A percentile compares a stretch with the other conserved stretches of the same genome.
Evolutionary conservation across 1,140 invertebrate species (phyloP).

Genomic region (Drosophila persimilis): DNA sequence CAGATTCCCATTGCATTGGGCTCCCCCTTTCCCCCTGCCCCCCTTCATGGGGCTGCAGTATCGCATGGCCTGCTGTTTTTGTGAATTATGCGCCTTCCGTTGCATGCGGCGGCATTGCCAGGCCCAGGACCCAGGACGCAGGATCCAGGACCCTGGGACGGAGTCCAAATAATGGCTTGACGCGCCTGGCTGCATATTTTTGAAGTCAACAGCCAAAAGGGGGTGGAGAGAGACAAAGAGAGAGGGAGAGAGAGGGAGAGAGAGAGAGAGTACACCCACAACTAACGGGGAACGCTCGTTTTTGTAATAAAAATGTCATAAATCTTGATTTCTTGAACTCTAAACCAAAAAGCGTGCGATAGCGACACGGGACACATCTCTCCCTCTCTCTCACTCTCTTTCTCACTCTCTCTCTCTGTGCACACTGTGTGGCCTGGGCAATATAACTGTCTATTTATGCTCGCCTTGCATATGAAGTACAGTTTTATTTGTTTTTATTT

Average conservation of each 20-base stretch:
- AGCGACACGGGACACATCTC: conserved; percentile 43
- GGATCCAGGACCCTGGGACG: conserved; percentile 21
- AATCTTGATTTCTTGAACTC: conserved; percentile 80
- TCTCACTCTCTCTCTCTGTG: conserved; percentile 7
- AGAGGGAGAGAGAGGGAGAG: not conserved
- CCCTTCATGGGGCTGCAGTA: conserved; percentile 2
- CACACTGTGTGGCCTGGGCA: conserved; percentile 39
- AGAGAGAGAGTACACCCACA: conserved; percentile 43
- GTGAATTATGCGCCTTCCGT: conserved; percentile 80
- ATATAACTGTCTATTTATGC: conserved; percentile 79
- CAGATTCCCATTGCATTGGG: conserved; percentile 60
- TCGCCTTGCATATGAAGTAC: conserved; percentile 72
- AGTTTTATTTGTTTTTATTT: conserved; percentile 78
- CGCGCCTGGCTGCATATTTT: conserved; percentile 76
- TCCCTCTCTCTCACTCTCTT: conserved; percentile 1
- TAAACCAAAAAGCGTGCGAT: conserved; percentile 76
- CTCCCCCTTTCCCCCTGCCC: conserved; percentile 1
- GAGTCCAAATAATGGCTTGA: conserved; percentile 72
- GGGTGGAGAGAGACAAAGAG: not conserved
- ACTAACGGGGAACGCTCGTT: conserved; percentile 65
- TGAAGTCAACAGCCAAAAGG: conserved; percentile 59
- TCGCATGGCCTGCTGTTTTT: conserved; percentile 69
- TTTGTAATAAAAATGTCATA: conserved; percentile 82
- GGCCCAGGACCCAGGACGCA: conserved; percentile 30
- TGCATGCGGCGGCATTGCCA: conserved; percentile 72